These are phyloP conservation scores for Ornithoptera alexandrae DNA, from an alignment of 2,888 invertebrate species.

Conservation along the genomic window DNA sequence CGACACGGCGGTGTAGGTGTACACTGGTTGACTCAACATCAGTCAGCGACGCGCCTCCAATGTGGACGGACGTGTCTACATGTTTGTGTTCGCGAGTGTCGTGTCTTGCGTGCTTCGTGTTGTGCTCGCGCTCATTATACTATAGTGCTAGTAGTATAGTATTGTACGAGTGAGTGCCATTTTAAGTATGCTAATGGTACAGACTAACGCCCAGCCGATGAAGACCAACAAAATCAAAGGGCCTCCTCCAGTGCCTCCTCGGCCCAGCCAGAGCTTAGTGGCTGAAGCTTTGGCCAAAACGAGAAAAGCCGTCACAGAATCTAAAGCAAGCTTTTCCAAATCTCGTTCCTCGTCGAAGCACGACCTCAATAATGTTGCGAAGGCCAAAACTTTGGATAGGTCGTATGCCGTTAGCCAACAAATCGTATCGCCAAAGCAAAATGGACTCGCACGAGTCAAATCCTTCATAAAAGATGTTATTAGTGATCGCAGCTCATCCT, in stretches of 20 bases:
- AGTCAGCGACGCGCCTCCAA: slow-evolving; percentile 63
- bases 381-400: slow-evolving; percentile 69
- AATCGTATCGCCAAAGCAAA: slow-evolving; percentile 69
- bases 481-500: slow-evolving; percentile 74
- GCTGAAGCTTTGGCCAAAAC: slow-evolving; percentile 86
- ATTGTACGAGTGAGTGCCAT: slow-evolving; percentile 70
- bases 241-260: slow-evolving; percentile 90
- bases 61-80: slow-evolving; percentile 57
- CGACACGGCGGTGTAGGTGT: slow-evolving; percentile 34
- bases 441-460: slow-evolving; percentile 74
- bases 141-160: slow-evolving; percentile 73
- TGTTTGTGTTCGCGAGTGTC: slow-evolving; percentile 56
- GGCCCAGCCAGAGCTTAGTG: slow-evolving; percentile 86
- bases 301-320: slow-evolving; percentile 76
- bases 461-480: slow-evolving; percentile 78
- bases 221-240: slow-evolving; percentile 77
- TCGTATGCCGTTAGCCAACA: slow-evolving; percentile 53
- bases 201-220: slow-evolving; percentile 79
- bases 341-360: slow-evolving; percentile 62
- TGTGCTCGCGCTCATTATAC: slow-evolving; percentile 72
- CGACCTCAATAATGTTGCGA: slow-evolving; percentile 52
- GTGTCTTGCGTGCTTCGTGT: slow-evolving; percentile 54
- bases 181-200: slow-evolving; percentile 76
- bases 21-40: slow-evolving; percentile 37
- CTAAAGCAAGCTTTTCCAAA: slow-evolving; percentile 68